Conservation (phyloP, 2,797 vertebrate species). For the Corythornis leucogaster region DNA sequence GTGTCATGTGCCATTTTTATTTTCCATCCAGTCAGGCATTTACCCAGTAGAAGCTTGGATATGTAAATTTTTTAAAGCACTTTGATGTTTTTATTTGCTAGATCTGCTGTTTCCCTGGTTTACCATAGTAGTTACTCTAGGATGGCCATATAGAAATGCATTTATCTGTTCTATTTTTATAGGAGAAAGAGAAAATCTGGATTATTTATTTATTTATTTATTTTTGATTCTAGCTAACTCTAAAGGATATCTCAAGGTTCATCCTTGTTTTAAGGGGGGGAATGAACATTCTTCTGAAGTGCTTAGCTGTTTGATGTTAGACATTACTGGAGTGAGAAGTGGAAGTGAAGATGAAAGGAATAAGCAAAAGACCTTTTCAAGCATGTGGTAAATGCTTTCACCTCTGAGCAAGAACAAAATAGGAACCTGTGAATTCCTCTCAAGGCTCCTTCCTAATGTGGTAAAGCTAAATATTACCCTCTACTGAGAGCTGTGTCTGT, state of each 20-base stretch:
- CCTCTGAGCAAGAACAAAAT: background rate
- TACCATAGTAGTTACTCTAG: background rate
- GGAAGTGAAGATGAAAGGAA: background rate
- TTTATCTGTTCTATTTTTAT: background rate
- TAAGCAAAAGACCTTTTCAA: background rate
- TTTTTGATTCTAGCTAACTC: background rate
- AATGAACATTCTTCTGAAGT: background rate
- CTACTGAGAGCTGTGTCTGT: background rate
- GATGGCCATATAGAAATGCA: background rate
- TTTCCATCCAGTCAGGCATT: background rate
- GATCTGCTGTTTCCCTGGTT: background rate
- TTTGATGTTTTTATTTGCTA: slow-evolving; percentile 4
- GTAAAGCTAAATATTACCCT: slow-evolving; percentile 16
- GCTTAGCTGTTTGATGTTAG: background rate
- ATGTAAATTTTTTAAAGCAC: background rate
- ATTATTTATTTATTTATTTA: background rate
- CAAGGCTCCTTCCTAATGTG: background rate
- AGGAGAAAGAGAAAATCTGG: background rate
- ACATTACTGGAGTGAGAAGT: background rate
- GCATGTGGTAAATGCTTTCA: background rate
- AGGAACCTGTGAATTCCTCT: slow-evolving; percentile 17
- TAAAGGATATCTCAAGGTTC: background rate
- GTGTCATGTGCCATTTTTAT: background rate
- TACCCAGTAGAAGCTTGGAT: background rate
- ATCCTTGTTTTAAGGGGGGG: background rate